A percentile compares a stretch with the other conserved stretches of the same genome.
phyloP scores from a whole-genome alignment of 2,113 vertebrate species.

The Taurulus bubalis region DNA sequence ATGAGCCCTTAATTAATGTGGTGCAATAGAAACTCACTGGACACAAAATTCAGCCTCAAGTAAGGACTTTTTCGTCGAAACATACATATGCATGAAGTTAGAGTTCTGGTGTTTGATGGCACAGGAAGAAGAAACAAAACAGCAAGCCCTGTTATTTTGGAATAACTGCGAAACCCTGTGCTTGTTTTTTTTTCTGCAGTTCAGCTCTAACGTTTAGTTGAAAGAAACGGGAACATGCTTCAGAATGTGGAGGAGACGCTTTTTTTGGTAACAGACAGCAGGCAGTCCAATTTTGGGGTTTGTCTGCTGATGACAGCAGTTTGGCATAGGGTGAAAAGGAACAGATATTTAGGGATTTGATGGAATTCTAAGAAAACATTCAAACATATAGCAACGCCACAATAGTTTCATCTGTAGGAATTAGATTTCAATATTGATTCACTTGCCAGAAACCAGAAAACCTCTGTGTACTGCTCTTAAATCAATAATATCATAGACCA shows the following conservation, averaged over 20 bases:
- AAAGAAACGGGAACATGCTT: conserved; percentile 16
- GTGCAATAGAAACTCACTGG: conserved; percentile 25
- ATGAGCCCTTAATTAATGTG: conserved; percentile 21
- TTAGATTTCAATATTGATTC: conserved; percentile 40
- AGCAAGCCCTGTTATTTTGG: background rate
- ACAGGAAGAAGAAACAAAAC: background rate
- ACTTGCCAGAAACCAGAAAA: conserved; percentile 23
- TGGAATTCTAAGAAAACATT: conserved; percentile 2
- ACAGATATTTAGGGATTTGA: background rate
- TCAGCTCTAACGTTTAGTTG: conserved; percentile 14
- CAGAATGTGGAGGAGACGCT: background rate
- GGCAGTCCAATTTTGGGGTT: background rate
- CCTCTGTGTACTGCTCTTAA: conserved; percentile 9
- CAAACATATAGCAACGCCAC: background rate
- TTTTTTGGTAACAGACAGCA: conserved; percentile 19
- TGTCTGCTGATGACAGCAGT: conserved; percentile 5
- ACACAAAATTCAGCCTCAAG: conserved; percentile 13
- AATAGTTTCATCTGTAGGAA: background rate
- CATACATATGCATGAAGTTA: conserved; percentile 3
- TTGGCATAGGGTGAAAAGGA: background rate
- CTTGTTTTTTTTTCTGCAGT: background rate
- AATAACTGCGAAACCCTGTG: conserved; percentile 12
- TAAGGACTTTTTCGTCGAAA: background rate
- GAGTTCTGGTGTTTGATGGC: background rate
- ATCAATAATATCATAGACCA: conserved; percentile 38